Evolutionary conservation across 2,888 invertebrate genomes (phyloP), one percentile per base, ranked within the genome.

Genomic region (Cataglyphis cursor): DNA sequence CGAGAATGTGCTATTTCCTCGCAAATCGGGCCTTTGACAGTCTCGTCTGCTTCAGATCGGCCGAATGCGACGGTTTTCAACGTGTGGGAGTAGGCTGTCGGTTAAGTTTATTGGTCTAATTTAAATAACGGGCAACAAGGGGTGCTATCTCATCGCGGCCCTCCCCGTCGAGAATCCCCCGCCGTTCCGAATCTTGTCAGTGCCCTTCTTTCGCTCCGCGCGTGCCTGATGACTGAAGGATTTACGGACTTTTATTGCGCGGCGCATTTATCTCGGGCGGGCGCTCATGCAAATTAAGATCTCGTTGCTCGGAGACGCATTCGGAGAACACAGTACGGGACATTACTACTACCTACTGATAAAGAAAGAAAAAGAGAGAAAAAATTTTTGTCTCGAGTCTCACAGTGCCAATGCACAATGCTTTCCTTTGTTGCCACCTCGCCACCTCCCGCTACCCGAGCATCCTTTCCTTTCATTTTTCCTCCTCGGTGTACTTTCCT

Each of bases 101-200:
- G 65, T 81, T 85, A 93, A 91, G 92, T 94, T 94, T 93, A 94
- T 94, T 93, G 93, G 91, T 90, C 93, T 92, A 93, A 94, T 94
- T 94, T 94, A 93, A 94, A 94, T 94, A 94, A 93, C 92, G 92
- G 91, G 86, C 89, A 88, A 88, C 85, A 86, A 85, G 87, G 88
- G 87, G 88, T 88, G 89, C 90, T 90, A 91, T 90, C 92, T 91
- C 90, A 86, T 88, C 88, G 90, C 76, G 66, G 44, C 31, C 44
- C 18, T 75, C 82, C 81, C 81, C 48, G 61, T 21, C n/a, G 74
- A 83, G 88, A 72, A 59, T 73, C 24, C n/a, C 51, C 44, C 41
- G 57, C n/a, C 31, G 35, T 80, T 90, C 83, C 84, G 88, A 51
- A 84, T 89, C 86, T 86, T 82, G 83, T 74, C 57, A 64, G 21